Percentiles rank a stretch among this genome's conserved stretches.
These are phyloP conservation scores for Mugil cephalus DNA, from an alignment of 2,113 vertebrate species.

Conservation along the genomic window DNA sequence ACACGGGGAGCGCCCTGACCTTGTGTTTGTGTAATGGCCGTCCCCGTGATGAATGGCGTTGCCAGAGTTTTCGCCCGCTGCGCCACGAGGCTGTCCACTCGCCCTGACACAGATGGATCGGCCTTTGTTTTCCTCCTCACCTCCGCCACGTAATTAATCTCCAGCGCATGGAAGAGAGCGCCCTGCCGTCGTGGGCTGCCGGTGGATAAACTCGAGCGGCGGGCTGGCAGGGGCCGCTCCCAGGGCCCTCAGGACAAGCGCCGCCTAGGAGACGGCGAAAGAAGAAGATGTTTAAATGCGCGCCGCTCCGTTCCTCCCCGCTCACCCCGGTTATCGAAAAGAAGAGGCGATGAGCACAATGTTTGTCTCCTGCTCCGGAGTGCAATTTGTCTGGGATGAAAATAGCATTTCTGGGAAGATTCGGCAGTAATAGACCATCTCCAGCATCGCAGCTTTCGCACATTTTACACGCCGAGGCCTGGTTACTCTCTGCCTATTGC, in stretches of 20 bases:
- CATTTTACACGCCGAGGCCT: constrained; percentile 47
- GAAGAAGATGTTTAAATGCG: constrained; percentile 79
- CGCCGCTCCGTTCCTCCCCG: constrained; percentile 42
- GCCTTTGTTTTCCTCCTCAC: constrained; percentile 79
- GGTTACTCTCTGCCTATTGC: constrained; percentile 47
- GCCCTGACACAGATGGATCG: constrained; percentile 81
- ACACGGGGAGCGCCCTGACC: constrained; percentile 74
- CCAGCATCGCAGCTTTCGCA: constrained; percentile 37
- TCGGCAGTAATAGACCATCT: constrained; percentile 66
- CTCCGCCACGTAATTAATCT: constrained; percentile 81
- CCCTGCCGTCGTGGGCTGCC: constrained; percentile 30
- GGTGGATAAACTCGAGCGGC: constrained; percentile 69
- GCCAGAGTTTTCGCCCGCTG: constrained; percentile 70
- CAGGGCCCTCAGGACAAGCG: constrained; percentile 63
- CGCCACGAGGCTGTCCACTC: constrained; percentile 73
- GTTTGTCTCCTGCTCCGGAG: constrained; percentile 69
- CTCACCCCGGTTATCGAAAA: constrained; percentile 72
- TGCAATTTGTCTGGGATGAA: constrained; percentile 72
- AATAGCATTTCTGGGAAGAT: constrained; percentile 66
- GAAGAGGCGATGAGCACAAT: constrained; percentile 57
- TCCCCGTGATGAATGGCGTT: constrained; percentile 80
- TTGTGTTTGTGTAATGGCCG: constrained; percentile 80
- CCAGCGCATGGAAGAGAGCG: constrained; percentile 55
- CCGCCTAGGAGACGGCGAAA: constrained; percentile 65
- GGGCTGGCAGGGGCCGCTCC: constrained; percentile 49